Base-by-base conservation (phyloP, 1,140 invertebrate species). In the Penaeus chinensis region DNA sequence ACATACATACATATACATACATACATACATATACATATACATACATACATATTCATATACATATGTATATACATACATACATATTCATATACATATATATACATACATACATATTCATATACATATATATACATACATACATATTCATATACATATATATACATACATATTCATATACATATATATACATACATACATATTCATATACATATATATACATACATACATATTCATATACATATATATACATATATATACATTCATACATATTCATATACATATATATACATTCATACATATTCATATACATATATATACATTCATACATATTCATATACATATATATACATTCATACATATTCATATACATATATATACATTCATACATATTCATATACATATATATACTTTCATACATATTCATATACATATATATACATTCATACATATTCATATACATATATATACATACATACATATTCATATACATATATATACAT, bases 1-100 rank as follows among this genome's bases (percentile, higher is more conserved):
- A 65, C n/a, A 65, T 65, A 65, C n/a, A 65, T 65, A 65, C n/a
- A 65, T 65, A 65, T 65, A 65, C n/a, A 65, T 65, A 65, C n/a
- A 65, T 65, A 65, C n/a, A 65, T 65, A 65, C n/a, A 65, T 65
- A 65, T n/a, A n/a, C n/a, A 65, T 65, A 65, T 65, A 65, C n/a
- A 65, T 18, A 65, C n/a, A 65, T 65, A n/a, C n/a, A n/a, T n/a
- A n/a, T n/a, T n/a, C n/a, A n/a, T n/a, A n/a, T n/a, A n/a, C n/a
- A n/a, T n/a, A 65, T 65, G n/a, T 65, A 65, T 65, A 65, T 65
- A 65, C n/a, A 65, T 65, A 65, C n/a, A 65, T 65, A 65, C n/a
- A 65, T 65, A 65, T 65, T 18, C n/a, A n/a, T 65, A 65, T 65
- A 65, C n/a, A 65, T 65, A 65, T 16, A 18, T 65, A 18, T 65